Evolutionary conservation across 2,797 vertebrate genomes (phyloP).

Genomic region (Pangasius djambal): DNA sequence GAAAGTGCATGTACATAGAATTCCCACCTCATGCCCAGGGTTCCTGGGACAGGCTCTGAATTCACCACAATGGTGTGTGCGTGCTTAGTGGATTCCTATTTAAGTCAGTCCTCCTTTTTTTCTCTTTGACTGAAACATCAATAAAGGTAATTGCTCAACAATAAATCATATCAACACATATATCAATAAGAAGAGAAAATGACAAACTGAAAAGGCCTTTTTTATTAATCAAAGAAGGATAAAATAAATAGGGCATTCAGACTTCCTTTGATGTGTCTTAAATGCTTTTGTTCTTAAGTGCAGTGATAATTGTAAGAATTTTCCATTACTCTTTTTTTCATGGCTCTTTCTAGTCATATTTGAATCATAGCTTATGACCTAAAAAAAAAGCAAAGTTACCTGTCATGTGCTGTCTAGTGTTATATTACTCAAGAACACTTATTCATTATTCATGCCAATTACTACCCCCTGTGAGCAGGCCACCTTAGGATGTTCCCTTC

Average conservation of each 20-base stretch:
- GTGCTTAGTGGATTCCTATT: background rate
- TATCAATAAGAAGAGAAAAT: constrained; percentile 29
- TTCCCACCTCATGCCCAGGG: no score
- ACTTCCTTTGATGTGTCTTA: background rate
- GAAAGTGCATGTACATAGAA: no score
- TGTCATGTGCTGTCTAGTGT: background rate
- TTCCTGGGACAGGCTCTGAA: no score
- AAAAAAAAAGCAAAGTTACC: background rate
- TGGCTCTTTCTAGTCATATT: background rate
- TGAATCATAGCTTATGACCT: background rate
- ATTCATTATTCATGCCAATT: background rate
- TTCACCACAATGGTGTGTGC: no score
- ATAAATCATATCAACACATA: constrained; percentile 34
- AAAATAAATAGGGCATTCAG: background rate
- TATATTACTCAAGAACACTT: background rate
- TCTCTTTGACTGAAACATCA: background rate
- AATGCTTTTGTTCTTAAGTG: background rate
- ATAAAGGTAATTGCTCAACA: constrained; percentile 11
- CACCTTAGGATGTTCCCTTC: constrained; percentile 20
- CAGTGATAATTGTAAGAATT: background rate
- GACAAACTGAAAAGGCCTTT: constrained; percentile 4
- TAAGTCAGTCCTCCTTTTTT: background rate
- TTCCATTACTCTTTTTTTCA: background rate
- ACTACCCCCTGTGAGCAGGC: constrained; percentile 19
- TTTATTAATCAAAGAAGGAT: background rate